These are phyloP conservation scores for Crax fasciolata DNA, from an alignment of 2,797 vertebrate genomes.

Conservation along the genomic window DNA sequence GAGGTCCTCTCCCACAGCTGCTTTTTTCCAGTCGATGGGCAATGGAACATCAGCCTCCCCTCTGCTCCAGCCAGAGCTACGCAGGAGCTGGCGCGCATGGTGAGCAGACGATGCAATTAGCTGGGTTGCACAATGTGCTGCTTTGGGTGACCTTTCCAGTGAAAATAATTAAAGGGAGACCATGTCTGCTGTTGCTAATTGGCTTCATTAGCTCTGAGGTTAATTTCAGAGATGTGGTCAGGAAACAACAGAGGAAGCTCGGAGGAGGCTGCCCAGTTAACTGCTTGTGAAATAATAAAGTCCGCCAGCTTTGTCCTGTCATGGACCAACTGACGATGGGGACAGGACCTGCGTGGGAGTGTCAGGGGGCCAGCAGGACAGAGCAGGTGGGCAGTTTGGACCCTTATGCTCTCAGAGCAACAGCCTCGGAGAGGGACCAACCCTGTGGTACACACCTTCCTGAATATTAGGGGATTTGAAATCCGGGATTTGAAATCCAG, in stretches of 20 bases:
- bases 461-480: not conserved
- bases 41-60: not conserved
- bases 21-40: constrained; percentile 35
- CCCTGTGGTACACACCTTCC: not conserved
- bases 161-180: constrained; percentile 67
- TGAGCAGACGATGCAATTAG: constrained; percentile 70
- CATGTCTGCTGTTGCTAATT: constrained; percentile 59
- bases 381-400: accelerated
- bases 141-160: constrained; percentile 69
- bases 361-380: not conserved
- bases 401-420: not conserved
- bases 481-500: not conserved
- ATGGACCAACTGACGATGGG: not conserved
- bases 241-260: constrained; percentile 32
- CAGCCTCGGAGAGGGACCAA: not conserved
- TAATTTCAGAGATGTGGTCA: constrained; percentile 62
- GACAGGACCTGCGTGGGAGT: accelerated
- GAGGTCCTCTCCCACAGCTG: not conserved
- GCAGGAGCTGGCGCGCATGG: not conserved
- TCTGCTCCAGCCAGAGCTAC: accelerated
- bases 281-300: constrained; percentile 8
- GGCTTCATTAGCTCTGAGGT: constrained; percentile 69
- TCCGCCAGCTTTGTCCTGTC: not conserved
- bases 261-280: constrained; percentile 32
- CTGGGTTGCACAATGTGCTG: constrained; percentile 52